Conservation (phyloP, 2,113 vertebrate species). For the Leiothrix lutea region DNA sequence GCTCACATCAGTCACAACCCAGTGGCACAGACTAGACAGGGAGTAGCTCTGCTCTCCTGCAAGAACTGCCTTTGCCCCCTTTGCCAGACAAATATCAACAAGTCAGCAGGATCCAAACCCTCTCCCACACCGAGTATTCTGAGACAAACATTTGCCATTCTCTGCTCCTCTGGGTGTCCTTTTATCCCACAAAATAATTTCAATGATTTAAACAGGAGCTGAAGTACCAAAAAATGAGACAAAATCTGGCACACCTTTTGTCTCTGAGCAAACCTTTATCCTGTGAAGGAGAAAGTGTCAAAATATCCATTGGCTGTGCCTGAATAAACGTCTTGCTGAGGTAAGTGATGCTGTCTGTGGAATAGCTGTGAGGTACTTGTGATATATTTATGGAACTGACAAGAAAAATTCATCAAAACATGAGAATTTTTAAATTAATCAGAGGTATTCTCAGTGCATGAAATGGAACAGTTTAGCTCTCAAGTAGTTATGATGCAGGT, state of each 20-base stretch:
- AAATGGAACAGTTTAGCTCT: not conserved
- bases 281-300: not conserved
- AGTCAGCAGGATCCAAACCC: not conserved
- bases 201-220: not conserved
- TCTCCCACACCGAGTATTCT: fast-evolving
- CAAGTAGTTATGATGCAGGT: not conserved
- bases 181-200: not conserved
- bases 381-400: not conserved
- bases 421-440: not conserved
- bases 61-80: not conserved
- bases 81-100: not conserved
- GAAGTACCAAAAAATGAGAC: not conserved
- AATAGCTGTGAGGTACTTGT: not conserved
- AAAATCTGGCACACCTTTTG: not conserved
- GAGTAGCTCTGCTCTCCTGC: not conserved
- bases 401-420: not conserved
- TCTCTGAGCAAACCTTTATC: not conserved
- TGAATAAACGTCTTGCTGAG: not conserved
- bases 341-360: not conserved
- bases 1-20: not conserved
- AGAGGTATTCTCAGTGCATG: not conserved
- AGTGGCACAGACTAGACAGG: not conserved
- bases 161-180: not conserved
- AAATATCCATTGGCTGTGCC: not conserved
- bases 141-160: not conserved